phyloP scores from a whole-genome alignment of 2,888 invertebrate species.

The Melitaea athalia region DNA sequence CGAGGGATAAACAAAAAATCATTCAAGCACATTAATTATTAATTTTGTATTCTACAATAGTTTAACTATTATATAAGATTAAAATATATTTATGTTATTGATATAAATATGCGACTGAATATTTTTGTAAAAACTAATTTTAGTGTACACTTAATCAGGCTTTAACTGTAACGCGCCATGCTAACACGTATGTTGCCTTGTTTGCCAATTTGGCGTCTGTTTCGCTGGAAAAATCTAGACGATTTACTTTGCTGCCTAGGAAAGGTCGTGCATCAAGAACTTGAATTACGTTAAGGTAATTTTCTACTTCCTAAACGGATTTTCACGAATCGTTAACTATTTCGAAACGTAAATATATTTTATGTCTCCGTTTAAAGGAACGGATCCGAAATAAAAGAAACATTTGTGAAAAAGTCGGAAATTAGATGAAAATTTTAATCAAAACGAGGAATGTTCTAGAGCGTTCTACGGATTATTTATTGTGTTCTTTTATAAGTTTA shows the following conservation, averaged over 20 bases:
- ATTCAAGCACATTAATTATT: no score
- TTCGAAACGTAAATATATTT: conserved; percentile 16
- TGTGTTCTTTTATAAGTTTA: conserved; percentile 1
- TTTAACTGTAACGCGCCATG: conserved; percentile 24
- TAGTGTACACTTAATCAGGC: conserved; percentile 12
- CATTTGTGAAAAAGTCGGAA: neutral
- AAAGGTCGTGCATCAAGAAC: conserved; percentile 47
- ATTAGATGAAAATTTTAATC: neutral
- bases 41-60: no score
- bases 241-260: conserved; percentile 48
- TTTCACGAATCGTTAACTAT: conserved; percentile 49
- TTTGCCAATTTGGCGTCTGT: conserved; percentile 55
- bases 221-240: conserved; percentile 56
- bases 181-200: conserved; percentile 46
- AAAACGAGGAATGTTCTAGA: neutral
- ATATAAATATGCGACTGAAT: no score
- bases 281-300: conserved; percentile 51
- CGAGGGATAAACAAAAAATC: no score
- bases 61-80: no score
- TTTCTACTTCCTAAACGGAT: conserved; percentile 47
- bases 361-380: conserved; percentile 10
- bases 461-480: neutral
- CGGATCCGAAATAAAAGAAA: conserved; percentile 4
- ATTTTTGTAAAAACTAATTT: no score
- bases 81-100: no score